These are phyloP conservation scores for Halichondria panicea DNA, from an alignment of 37 sponge, comb jelly and placozoan species.

Conservation along the genomic window DNA sequence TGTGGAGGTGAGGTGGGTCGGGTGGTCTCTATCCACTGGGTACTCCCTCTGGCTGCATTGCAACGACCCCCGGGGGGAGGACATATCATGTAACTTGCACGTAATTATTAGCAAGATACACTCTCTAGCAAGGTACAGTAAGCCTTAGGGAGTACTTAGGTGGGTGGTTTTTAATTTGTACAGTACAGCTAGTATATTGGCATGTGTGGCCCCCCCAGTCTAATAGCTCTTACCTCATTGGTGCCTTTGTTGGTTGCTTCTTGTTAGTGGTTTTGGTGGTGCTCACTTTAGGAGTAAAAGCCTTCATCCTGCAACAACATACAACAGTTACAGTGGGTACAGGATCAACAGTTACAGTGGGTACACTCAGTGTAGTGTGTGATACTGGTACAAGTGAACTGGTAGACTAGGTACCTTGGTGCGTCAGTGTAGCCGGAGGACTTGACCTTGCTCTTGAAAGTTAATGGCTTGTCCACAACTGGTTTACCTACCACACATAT, in stretches of 20 bases:
- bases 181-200: too few species aligned
- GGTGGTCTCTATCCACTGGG: too few species aligned
- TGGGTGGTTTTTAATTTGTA: not conserved
- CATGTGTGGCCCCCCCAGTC: too few species aligned
- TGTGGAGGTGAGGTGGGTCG: too few species aligned
- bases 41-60: too few species aligned
- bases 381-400: not conserved
- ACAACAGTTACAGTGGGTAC: not conserved
- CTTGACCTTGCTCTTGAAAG: constrained; percentile 80
- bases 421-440: constrained; percentile 86
- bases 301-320: constrained; percentile 14
- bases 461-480: constrained; percentile 74
- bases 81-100: too few species aligned
- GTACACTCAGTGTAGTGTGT: not conserved
- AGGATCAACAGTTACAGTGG: too few species aligned
- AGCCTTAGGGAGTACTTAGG: not conserved
- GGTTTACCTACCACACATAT: not conserved
- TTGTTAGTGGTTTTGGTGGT: constrained; percentile 2
- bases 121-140: not conserved
- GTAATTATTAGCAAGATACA: too few species aligned
- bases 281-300: constrained; percentile 31
- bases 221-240: not conserved
- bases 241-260: not conserved
- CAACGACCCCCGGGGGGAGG: too few species aligned
- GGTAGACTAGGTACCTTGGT: constrained; percentile 34